Evolutionary conservation across 2,797 vertebrate species (phyloP).

Genomic region (Syngnathus acus): DNA sequence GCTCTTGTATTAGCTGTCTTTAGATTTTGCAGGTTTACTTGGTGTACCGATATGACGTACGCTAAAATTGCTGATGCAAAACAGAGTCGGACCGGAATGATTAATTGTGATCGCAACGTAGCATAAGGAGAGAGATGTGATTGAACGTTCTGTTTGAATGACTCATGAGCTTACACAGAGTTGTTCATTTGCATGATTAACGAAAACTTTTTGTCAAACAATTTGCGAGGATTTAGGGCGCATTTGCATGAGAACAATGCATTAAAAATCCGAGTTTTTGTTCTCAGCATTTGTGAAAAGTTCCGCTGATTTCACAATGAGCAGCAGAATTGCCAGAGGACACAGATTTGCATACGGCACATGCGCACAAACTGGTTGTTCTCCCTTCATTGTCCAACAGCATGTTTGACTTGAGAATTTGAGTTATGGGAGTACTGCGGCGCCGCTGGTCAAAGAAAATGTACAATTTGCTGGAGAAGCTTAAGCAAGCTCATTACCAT

Average conservation of each 20-base stretch:
- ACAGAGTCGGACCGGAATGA: not conserved
- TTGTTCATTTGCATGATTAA: not conserved
- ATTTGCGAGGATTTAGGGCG: not conserved
- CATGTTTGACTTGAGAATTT: slow-evolving; percentile 1
- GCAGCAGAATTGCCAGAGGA: not conserved
- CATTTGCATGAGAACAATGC: not conserved
- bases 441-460: not conserved
- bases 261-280: not conserved
- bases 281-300: not conserved
- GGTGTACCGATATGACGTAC: not conserved
- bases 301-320: not conserved
- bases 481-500: not conserved
- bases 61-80: not conserved
- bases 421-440: not conserved
- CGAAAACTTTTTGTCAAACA: not conserved
- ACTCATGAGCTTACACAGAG: not conserved
- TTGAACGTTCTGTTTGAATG: not conserved
- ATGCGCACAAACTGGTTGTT: not conserved
- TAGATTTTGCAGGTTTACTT: not conserved
- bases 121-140: not conserved
- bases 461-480: not conserved
- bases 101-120: not conserved
- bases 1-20: not conserved
- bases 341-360: not conserved
- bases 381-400: not conserved